Evolutionary conservation across 2,113 vertebrate genomes (phyloP).

Genomic region (Seriola rivoliana): DNA sequence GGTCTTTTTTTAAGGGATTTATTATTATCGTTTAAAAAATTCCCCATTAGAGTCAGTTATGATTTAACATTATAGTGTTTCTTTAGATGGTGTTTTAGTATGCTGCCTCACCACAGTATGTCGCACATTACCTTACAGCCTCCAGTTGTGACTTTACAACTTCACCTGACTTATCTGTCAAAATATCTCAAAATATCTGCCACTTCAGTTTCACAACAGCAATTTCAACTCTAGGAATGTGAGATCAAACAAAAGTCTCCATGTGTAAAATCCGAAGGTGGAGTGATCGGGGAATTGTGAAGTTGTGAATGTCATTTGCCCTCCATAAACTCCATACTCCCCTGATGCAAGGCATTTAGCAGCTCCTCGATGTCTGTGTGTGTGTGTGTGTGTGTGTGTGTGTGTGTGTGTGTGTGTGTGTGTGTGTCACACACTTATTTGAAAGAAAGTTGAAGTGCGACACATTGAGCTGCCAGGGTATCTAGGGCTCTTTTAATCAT

Average conservation of each 20-base stretch:
- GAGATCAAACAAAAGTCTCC: slow-evolving; percentile 1
- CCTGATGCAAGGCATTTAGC: slow-evolving; percentile 18
- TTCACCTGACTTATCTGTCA: not conserved
- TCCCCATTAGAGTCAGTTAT: not conserved
- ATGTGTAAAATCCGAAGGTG: not conserved
- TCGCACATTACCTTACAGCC: not conserved
- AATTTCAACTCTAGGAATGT: not conserved
- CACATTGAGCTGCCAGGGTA: not conserved
- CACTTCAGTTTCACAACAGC: not conserved
- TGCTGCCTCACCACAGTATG: not conserved
- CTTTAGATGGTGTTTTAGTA: too few species aligned
- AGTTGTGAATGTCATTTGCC: slow-evolving; percentile 10
- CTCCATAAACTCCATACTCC: not conserved
- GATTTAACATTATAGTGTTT: not conserved
- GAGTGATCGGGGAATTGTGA: not conserved
- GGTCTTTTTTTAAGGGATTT: too few species aligned
- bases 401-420: too few species aligned
- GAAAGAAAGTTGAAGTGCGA: not conserved
- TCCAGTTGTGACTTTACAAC: not conserved
- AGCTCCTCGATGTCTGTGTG: not conserved
- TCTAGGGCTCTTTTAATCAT: slow-evolving; percentile 17
- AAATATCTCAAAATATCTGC: not conserved
- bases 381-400: not conserved
- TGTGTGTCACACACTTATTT: not conserved
- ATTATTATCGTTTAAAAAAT: not conserved